Evolutionary conservation across 2,113 vertebrate genomes (phyloP), one percentile per base, ranked within the genome.

Genomic region (Herpailurus yagouaroundi): DNA sequence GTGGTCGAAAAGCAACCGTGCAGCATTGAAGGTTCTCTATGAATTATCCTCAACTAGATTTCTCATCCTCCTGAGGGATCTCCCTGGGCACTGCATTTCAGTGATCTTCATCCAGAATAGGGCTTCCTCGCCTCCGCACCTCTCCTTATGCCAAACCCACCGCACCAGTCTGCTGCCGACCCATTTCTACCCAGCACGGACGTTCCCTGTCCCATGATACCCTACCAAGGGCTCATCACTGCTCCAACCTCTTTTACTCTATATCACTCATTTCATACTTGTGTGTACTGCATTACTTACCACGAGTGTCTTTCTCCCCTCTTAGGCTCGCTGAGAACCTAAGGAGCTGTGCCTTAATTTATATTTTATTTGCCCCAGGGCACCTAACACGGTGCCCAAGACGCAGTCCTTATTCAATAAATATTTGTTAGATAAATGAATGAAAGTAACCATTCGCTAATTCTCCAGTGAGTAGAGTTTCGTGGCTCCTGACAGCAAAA

Each of bases 181-280:
- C 45, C 19, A 1, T 33, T 52, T 68, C 36, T 14, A 18, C 21
- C 45, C 11, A 16, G 10, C 5, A 14, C 31, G 2, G 21, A 14
- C 41, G 31, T n/a, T 9, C 55, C 33, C 12, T 71, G 29, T 48
- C 38, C 64, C 33, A 3, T 1, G 29, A 80, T 52, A 36, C 10
- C 66, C 18, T 64, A 0, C 71, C 66, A n/a, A 63, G 86, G 18
- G 36, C 66, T 25, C 1, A 15, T 13, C 10, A 1, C 10, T 12
- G 19, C 31, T 64, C 38, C 31, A 1, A 21, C 33, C 31, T 63
- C 13, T 82, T 81, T 89, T 45, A 10, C 25, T 18, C 21, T 2
- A 7, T 2, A 0, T 0, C n/a, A 29, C 23, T 60, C 38, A 0
- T 36, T 63, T 52, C 86, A n/a, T 68, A 2, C 21, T 60, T 36